Evolutionary conservation across 1,140 invertebrate genomes (phyloP).

Genomic region (Lerema accius): DNA sequence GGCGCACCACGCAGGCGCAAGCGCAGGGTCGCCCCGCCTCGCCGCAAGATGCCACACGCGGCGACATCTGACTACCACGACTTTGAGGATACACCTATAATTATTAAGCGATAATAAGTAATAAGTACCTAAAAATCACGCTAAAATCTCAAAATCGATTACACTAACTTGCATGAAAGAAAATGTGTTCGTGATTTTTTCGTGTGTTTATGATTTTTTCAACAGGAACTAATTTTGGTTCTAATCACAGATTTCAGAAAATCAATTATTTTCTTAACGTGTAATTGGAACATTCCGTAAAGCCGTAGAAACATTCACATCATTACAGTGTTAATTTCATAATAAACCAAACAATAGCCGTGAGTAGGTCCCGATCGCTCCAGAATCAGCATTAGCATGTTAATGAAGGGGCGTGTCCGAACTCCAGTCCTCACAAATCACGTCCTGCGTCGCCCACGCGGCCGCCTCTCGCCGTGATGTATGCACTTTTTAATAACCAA

Average conservation of each 20-base stretch:
- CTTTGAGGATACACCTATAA: not conserved
- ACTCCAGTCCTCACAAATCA: conserved; percentile 57
- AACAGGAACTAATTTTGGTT: too few relatives aligned
- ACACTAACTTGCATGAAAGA: too few relatives aligned
- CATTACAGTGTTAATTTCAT: conserved; percentile 45
- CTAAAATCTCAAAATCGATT: too few relatives aligned
- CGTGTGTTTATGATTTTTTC: too few relatives aligned
- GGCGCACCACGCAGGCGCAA: not conserved
- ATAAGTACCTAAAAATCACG: too few relatives aligned
- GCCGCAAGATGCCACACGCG: conserved; percentile 36
- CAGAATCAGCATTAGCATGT: conserved; percentile 72
- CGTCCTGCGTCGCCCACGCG: conserved; percentile 59
- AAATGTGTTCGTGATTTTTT: too few relatives aligned
- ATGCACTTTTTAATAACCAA: conserved; percentile 78
- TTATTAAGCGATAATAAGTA: too few relatives aligned
- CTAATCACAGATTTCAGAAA: too few relatives aligned
- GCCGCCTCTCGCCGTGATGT: conserved; percentile 59
- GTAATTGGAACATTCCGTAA: not conserved
- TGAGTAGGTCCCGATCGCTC: conserved; percentile 46
- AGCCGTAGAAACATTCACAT: conserved; percentile 7
- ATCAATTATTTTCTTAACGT: too few relatives aligned
- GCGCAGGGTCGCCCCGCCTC: conserved; percentile 28
- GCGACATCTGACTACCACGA: conserved; percentile 7
- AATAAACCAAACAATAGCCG: conserved; percentile 36
- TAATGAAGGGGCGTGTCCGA: conserved; percentile 75